phyloP scores from a whole-genome alignment of 2,797 vertebrate genomes.

The Melopsittacus undulatus region DNA sequence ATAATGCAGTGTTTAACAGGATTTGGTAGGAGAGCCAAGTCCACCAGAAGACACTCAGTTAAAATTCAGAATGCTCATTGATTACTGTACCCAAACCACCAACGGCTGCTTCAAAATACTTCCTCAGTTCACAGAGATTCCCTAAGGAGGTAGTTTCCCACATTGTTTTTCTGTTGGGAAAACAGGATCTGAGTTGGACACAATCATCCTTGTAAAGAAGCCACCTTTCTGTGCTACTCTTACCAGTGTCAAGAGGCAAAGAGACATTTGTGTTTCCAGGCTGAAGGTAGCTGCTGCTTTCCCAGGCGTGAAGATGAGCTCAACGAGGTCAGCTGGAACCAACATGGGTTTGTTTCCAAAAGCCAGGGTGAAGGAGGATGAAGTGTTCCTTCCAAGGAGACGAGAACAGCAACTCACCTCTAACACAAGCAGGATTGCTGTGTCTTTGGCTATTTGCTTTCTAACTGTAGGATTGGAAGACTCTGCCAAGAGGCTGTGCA shows the following conservation, averaged over 20 bases:
- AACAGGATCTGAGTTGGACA: neutral
- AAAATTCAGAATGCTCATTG: neutral
- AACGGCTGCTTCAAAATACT: neutral
- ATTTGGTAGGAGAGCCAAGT: neutral
- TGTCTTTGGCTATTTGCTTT: neutral
- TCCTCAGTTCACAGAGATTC: neutral
- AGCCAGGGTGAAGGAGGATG: neutral
- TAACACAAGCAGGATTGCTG: neutral
- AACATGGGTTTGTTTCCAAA: neutral
- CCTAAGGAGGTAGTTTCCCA: neutral
- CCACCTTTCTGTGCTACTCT: neutral
- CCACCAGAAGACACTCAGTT: neutral
- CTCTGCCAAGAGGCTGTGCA: neutral
- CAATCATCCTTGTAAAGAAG: neutral
- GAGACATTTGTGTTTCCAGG: conserved; percentile 7
- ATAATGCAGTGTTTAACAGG: neutral
- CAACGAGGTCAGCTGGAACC: neutral
- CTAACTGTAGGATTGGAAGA: neutral
- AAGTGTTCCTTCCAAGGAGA: neutral
- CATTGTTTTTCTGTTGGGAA: neutral
- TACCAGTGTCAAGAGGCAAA: neutral
- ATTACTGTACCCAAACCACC: neutral
- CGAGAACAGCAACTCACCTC: neutral
- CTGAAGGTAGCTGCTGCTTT: neutral
- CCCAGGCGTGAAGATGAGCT: conserved; percentile 5